Evolutionary conservation across 2,888 invertebrate genomes (phyloP).

Genomic region (Trachelus tabidus): DNA sequence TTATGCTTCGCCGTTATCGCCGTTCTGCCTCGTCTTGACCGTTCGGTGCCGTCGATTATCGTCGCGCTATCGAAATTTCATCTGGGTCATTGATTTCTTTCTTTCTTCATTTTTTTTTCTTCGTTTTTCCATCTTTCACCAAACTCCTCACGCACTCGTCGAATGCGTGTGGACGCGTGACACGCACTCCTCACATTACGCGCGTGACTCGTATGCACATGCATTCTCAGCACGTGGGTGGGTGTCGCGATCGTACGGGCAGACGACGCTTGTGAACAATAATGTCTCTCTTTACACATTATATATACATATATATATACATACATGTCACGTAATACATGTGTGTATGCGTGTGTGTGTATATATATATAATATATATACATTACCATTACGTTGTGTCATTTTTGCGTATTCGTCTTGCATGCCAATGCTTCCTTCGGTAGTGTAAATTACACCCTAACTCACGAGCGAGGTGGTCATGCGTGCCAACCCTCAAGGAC

Average conservation of each 20-base stretch:
- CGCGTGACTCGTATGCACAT: slow-evolving; percentile 25
- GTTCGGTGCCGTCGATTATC: not conserved
- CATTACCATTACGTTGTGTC: slow-evolving; percentile 55
- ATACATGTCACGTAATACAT: slow-evolving; percentile 30
- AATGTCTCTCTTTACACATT: slow-evolving; percentile 27
- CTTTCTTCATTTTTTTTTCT: no score
- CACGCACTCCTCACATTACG: not conserved
- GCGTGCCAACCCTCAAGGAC: not conserved
- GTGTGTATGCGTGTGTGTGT: slow-evolving; percentile 30
- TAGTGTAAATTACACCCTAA: slow-evolving; percentile 49
- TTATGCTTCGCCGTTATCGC: not conserved
- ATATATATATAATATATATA: slow-evolving; percentile 50
- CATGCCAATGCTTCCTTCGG: slow-evolving; percentile 66
- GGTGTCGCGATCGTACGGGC: not conserved
- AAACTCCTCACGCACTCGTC: not conserved
- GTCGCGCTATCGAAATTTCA: not conserved
- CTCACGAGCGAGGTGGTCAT: not conserved
- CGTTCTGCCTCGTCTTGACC: no score
- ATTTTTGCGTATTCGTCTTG: slow-evolving; percentile 63
- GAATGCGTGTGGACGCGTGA: not conserved
- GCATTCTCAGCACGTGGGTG: not conserved
- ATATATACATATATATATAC: slow-evolving; percentile 25
- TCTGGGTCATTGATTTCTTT: not conserved
- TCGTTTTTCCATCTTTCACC: fast-evolving
- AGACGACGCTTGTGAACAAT: slow-evolving; percentile 16